A percentile compares a stretch with the other conserved stretches of the same genome.
Conservation (phyloP, 2,888 invertebrate species). For the Epinotia demarniana region DNA sequence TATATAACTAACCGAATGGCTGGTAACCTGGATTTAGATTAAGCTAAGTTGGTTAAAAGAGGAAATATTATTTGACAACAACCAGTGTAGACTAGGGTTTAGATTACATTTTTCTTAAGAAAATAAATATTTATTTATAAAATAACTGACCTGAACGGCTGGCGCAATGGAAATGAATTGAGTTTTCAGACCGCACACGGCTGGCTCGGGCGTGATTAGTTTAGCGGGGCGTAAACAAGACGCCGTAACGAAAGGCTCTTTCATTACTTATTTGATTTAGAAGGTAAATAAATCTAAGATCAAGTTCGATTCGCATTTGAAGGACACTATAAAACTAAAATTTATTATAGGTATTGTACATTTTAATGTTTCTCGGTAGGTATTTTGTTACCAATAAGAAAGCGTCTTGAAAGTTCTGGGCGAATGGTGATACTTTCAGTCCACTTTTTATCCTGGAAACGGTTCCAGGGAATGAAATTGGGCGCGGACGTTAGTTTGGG, state of each 20-base stretch:
- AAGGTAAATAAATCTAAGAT: neutral
- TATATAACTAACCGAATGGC: constrained; percentile 18
- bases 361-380: too few species aligned
- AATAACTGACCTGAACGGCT: constrained; percentile 24
- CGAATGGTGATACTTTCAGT: too few species aligned
- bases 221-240: constrained; percentile 2
- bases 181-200: constrained; percentile 5
- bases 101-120: too few species aligned
- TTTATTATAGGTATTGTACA: too few species aligned
- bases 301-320: neutral
- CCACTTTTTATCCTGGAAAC: too few species aligned
- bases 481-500: too few species aligned
- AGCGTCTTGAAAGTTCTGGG: too few species aligned
- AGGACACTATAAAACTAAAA: neutral
- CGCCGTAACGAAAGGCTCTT: neutral
- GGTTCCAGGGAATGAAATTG: too few species aligned
- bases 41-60: too few species aligned
- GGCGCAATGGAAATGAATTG: constrained; percentile 9
- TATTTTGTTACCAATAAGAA: too few species aligned
- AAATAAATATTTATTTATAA: neutral
- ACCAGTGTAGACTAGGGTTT: too few species aligned
- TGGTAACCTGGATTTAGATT: neutral
- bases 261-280: neutral
- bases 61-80: too few species aligned
- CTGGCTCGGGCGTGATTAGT: constrained; percentile 4